Evolutionary conservation across 2,888 invertebrate genomes (phyloP).

Genomic region (Drosophila maculinotata): DNA sequence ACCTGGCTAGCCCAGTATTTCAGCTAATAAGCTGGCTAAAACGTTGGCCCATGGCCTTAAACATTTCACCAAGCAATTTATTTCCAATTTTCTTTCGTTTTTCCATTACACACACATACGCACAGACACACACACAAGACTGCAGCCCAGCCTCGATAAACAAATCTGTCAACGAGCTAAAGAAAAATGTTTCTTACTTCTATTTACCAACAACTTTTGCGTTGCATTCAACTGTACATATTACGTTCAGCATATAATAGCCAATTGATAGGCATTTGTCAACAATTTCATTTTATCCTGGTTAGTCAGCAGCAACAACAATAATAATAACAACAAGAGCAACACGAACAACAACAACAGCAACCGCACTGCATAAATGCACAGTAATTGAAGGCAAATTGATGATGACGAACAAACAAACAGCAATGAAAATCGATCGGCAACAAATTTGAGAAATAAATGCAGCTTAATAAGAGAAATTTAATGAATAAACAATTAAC

Average conservation of each 20-base stretch:
- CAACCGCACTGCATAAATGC: background rate
- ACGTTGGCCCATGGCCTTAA: background rate
- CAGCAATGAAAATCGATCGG: slow-evolving; percentile 13
- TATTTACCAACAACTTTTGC: slow-evolving; percentile 1
- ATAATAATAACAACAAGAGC: background rate
- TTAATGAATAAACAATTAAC: slow-evolving; percentile 4
- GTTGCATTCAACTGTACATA: background rate
- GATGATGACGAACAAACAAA: slow-evolving; percentile 3
- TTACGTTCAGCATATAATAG: background rate
- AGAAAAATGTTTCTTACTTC: background rate
- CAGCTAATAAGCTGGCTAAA: slow-evolving; percentile 14
- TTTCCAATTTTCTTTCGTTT: slow-evolving; percentile 21
- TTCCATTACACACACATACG: background rate
- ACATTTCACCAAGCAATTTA: slow-evolving; percentile 14
- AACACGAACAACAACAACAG: slow-evolving; percentile 3
- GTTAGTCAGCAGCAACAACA: slow-evolving; percentile 18
- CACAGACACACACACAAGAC: background rate
- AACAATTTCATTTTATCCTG: slow-evolving; percentile 5
- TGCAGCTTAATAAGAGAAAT: slow-evolving; percentile 13
- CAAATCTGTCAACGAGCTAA: background rate
- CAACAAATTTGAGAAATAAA: slow-evolving; percentile 16
- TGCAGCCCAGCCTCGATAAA: background rate
- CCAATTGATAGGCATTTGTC: background rate
- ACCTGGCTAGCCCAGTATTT: slow-evolving; percentile 3
- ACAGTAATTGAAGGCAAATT: slow-evolving; percentile 12